These are phyloP conservation scores for Dexiosoma caninum DNA, from an alignment of 2,888 invertebrate genomes.

Conservation along the genomic window DNA sequence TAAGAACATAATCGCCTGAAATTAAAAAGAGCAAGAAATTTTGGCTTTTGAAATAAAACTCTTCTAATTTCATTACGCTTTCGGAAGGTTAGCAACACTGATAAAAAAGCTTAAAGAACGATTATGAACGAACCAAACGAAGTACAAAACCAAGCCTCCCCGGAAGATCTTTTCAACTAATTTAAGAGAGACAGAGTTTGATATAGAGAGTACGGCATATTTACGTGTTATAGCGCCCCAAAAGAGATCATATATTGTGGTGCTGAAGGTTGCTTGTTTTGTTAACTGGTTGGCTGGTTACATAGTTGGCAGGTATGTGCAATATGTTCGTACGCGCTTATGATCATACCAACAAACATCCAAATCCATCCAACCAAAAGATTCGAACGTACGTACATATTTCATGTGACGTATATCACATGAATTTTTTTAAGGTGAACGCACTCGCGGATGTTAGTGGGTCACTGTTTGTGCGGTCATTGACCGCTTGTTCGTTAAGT, in stretches of 20 bases:
- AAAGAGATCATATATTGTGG: conserved; percentile 32
- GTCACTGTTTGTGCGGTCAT: conserved; percentile 79
- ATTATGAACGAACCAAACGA: conserved; percentile 2
- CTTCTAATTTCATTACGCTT: no score
- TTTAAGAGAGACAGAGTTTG: conserved; percentile 33
- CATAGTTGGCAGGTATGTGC: not conserved
- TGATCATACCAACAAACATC: conserved; percentile 33
- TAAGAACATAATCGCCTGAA: no score
- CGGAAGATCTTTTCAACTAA: conserved; percentile 28
- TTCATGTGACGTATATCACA: conserved; percentile 77
- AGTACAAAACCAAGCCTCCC: conserved; percentile 47
- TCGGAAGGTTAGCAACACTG: not conserved
- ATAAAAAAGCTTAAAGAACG: conserved; percentile 18
- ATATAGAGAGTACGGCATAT: not conserved
- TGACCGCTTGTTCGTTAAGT: conserved; percentile 75
- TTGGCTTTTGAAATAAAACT: no score
- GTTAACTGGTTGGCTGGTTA: conserved; percentile 24
- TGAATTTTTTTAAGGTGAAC: conserved; percentile 73
- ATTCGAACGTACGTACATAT: conserved; percentile 1
- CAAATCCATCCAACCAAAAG: conserved; percentile 29
- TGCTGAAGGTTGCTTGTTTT: conserved; percentile 35
- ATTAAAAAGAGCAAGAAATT: no score
- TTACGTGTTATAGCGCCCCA: not conserved
- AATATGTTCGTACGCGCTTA: conserved; percentile 20
- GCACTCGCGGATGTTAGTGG: conserved; percentile 79